Evolutionary conservation across 2,888 invertebrate genomes (phyloP), one percentile per base, ranked within the genome.

Genomic region (Acrobeloides nanus): DNA sequence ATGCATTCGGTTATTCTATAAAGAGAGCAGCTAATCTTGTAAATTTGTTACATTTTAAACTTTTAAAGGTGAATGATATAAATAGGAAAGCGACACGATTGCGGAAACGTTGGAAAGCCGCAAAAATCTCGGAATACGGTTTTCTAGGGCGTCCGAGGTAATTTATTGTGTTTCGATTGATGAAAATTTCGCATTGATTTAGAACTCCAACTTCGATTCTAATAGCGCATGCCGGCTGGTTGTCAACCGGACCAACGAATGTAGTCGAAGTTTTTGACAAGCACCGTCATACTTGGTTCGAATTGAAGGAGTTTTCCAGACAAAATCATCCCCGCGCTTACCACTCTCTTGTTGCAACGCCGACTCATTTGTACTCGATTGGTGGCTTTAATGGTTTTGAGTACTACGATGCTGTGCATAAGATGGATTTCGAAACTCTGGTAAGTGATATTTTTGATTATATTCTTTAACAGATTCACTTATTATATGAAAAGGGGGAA

Each of bases 341-440:
- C 73, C 86, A 87, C 71, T 85, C 84, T 0, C 76, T 24, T 7
- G 43, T 39, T 8, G 29, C 26, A n/a, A 42, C n/a, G 23, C 21
- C 21, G 20, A 17, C 34, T 21, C 29, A 37, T 8, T 71, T 79
- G n/a, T 78, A 76, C 63, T 68, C 77, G 46, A 67, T 79, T 18
- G 79, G 79, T 3, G 79, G 78, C 6, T 79, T 77, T 57, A 75
- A 78, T 53, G 77, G 78, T 2, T 65, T 62, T 7, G 64, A 74
- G 25, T 77, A 78, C 55, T 74, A 75, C 57, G 77, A 75, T 58
- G 74, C 57, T 5, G 89, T 41, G 62, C 81, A 87, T 7, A 85
- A 86, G 63, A 90, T 89, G 75, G 84, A 89, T 71, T 87, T 88
- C 0, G 84, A 85, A 8, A 32, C 27, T 4, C 44, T 45, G 57